Evolutionary conservation across 2,797 vertebrate species (phyloP), one percentile per base, ranked within the genome.

Genomic region (Gorsachius magnificus): DNA sequence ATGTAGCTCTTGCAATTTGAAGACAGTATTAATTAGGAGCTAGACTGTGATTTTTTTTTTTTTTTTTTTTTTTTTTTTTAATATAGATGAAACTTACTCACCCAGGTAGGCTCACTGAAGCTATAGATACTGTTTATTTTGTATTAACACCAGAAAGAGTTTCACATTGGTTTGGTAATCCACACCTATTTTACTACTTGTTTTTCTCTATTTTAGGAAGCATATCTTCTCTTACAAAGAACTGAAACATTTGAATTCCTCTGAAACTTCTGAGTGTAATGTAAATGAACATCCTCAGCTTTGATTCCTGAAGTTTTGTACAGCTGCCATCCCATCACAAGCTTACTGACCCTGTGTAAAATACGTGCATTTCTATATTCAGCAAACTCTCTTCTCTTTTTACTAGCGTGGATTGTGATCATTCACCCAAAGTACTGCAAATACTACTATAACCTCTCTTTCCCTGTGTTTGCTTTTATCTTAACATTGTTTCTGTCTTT

Each of bases 1-100:
- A 60, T 19, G n/a, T 90, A 83, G 41, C 46, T 93, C 70, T 87
- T 93, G 50, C n/a, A 64, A 16, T 83, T 87, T 72, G 68, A 63
- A 83, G 61, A 54, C 89, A 91, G 75, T 95, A 80, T 95, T 96
- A 71, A 93, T 51, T 83, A 80, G 63, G 50, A 88, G 38, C 61
- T 93, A 83, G 75, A 81, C 51, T 83, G 33, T 86, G 31, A 51
- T 60, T 83, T 17, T 13, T 15, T 1, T 8, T 7, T 8, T 7
- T 48, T 43, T 63, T 57, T 24, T 83, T 17, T 13, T 15, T 1
- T 8, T 8, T 7, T 48, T 43, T 63, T 57, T 24, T 8, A 29
- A 31, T 46, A 22, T 48, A 72, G 43, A 9, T 91, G 58, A 54
- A 86, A 50, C 28, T 63, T 83, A 58, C 25, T 85, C 53, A 56